Conservation (phyloP, 1,140 invertebrate genomes). For the Conopomorpha cramerella region DNA sequence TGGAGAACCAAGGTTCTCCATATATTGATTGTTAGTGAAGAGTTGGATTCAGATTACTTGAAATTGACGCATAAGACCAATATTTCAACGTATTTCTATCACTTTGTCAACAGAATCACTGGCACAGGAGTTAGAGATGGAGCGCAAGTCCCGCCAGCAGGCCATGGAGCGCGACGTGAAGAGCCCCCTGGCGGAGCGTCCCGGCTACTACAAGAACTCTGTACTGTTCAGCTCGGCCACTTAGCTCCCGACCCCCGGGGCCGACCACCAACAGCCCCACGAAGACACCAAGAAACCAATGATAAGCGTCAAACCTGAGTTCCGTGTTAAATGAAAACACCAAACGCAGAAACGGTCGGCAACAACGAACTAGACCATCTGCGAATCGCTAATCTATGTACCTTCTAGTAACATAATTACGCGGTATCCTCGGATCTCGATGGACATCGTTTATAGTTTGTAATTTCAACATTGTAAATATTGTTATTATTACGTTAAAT, state of each 20-base stretch:
- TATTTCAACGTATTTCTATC: too few relatives aligned
- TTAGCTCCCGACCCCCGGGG: conserved; percentile 66
- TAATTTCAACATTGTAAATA: conserved; percentile 38
- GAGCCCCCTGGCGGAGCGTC: conserved; percentile 78
- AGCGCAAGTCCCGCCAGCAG: conserved; percentile 80
- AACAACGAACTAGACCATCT: too few relatives aligned
- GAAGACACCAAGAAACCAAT: conserved; percentile 53
- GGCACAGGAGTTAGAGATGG: conserved; percentile 83
- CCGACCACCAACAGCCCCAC: conserved; percentile 25
- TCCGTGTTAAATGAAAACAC: conserved; percentile 45
- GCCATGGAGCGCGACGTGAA: conserved; percentile 81
- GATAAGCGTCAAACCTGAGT: conserved; percentile 60
- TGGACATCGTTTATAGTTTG: conserved; percentile 27
- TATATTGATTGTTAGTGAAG: too few relatives aligned
- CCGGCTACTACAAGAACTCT: conserved; percentile 83
- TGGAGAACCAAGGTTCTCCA: too few relatives aligned
- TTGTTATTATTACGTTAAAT: too few relatives aligned
- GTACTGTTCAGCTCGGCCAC: conserved; percentile 83
- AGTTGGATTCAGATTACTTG: too few relatives aligned
- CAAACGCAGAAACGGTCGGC: too few relatives aligned
- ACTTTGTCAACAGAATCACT: conserved; percentile 74
- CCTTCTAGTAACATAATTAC: conserved; percentile 24
- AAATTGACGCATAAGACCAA: too few relatives aligned
- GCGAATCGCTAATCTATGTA: too few relatives aligned
- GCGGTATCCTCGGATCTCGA: too few relatives aligned